Evolutionary conservation across 2,888 invertebrate species (phyloP).

Genomic region (Osedax frankpressi): DNA sequence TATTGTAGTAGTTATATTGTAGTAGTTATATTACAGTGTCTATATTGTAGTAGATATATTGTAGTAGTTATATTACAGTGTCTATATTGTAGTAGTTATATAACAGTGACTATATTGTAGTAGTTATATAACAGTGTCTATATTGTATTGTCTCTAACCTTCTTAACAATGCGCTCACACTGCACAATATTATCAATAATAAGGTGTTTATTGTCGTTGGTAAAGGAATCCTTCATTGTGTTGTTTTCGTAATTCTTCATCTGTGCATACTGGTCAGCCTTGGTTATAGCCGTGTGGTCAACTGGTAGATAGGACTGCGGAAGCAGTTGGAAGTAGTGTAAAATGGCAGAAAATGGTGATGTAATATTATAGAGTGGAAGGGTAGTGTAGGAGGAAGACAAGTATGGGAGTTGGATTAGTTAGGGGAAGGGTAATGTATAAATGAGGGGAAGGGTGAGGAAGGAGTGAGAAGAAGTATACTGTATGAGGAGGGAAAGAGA

Average conservation of each 20-base stretch:
- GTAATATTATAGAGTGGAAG: not conserved
- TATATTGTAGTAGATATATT: too few species aligned
- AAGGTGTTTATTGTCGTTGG: not conserved
- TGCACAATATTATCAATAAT: not conserved
- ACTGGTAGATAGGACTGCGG: not conserved
- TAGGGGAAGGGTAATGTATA: not conserved
- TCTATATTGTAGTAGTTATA: too few species aligned
- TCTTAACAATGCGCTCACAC: not conserved
- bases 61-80: too few species aligned
- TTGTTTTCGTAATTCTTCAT: not conserved
- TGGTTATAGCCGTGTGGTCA: not conserved
- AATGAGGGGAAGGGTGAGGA: not conserved
- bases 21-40: too few species aligned
- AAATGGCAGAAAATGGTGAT: too few species aligned
- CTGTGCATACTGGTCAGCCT: not conserved
- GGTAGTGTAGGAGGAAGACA: not conserved
- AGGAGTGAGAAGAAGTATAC: not conserved
- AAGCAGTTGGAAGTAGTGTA: not conserved
- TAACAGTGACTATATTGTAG: too few species aligned
- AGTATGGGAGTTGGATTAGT: not conserved
- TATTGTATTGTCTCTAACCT: too few species aligned
- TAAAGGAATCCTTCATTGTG: not conserved
- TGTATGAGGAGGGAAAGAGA: not conserved
- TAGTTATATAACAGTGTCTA: too few species aligned
- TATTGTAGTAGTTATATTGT: too few species aligned